Conservation (phyloP, 2,888 invertebrate genomes). For the Hoplodrina blanda region DNA sequence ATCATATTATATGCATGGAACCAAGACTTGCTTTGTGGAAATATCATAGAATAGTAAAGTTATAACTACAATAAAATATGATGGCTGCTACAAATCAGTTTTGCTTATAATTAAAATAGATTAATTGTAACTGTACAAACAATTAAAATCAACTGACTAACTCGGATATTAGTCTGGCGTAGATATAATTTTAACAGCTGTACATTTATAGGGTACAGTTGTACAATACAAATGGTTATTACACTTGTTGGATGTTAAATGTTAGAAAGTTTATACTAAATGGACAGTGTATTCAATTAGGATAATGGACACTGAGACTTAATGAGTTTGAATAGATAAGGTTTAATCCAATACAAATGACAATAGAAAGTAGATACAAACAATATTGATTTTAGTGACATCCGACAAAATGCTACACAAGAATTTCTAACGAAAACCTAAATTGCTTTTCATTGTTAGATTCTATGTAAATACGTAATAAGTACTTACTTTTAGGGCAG, state of each 20-base stretch:
- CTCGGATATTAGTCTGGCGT: slow-evolving; percentile 51
- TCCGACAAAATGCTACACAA: neutral
- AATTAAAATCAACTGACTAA: slow-evolving; percentile 51
- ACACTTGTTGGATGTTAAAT: slow-evolving; percentile 53
- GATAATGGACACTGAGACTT: slow-evolving; percentile 43
- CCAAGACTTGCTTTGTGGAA: slow-evolving; percentile 58
- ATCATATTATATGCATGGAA: slow-evolving; percentile 74
- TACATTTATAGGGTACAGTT: slow-evolving; percentile 34
- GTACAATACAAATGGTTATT: slow-evolving; percentile 53
- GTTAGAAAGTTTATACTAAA: slow-evolving; percentile 60
- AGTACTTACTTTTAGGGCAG: slow-evolving; percentile 95
- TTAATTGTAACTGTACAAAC: slow-evolving; percentile 47
- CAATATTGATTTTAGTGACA: slow-evolving; percentile 19
- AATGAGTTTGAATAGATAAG: slow-evolving; percentile 33
- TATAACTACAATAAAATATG: slow-evolving; percentile 42
- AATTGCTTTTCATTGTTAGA: slow-evolving; percentile 8
- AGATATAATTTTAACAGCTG: slow-evolving; percentile 46
- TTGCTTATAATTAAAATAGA: slow-evolving; percentile 53
- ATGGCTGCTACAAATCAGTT: slow-evolving; percentile 41
- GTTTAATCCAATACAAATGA: slow-evolving; percentile 33
- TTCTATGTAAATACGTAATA: slow-evolving; percentile 44
- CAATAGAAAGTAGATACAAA: slow-evolving; percentile 8
- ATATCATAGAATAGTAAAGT: slow-evolving; percentile 50
- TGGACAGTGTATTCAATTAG: slow-evolving; percentile 55
- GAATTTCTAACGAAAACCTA: neutral